Evolutionary conservation across 2,113 vertebrate genomes (phyloP).

Genomic region (Antechinus flavipes): DNA sequence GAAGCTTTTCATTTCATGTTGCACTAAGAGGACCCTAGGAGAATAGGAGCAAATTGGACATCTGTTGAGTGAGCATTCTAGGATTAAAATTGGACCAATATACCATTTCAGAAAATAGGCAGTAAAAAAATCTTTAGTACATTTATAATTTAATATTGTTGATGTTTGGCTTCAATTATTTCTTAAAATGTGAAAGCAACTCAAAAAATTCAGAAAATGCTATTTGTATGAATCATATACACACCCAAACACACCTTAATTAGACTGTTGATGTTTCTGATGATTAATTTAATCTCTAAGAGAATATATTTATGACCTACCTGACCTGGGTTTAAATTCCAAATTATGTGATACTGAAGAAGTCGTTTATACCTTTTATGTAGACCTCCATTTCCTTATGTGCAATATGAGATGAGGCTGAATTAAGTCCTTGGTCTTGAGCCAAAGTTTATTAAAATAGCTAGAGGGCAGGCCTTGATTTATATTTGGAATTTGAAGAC

Average conservation of each 20-base stretch:
- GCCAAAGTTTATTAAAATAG: neutral
- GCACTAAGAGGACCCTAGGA: slow-evolving; percentile 40
- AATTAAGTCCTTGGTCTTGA: neutral
- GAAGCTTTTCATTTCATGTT: slow-evolving; percentile 68
- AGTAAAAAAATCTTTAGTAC: slow-evolving; percentile 58
- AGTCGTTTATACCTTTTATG: neutral
- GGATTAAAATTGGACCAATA: slow-evolving; percentile 36
- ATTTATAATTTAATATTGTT: slow-evolving; percentile 43
- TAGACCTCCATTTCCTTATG: neutral
- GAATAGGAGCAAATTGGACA: slow-evolving; percentile 59
- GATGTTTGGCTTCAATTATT: neutral
- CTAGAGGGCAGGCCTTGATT: neutral
- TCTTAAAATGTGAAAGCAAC: slow-evolving; percentile 29
- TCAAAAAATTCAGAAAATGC: slow-evolving; percentile 7
- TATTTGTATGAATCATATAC: neutral
- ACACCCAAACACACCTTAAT: neutral
- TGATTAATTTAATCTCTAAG: slow-evolving; percentile 11
- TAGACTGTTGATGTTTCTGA: neutral
- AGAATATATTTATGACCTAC: neutral
- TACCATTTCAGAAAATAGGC: slow-evolving; percentile 45
- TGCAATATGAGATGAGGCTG: neutral
- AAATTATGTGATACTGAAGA: neutral
- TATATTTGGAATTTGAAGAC: neutral
- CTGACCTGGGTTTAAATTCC: neutral
- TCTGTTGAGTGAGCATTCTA: slow-evolving; percentile 58